Percentiles rank a stretch among this genome's conserved stretches.
Conservation (phyloP, 2,888 invertebrate genomes). For the Ophonus ardosiacus region DNA sequence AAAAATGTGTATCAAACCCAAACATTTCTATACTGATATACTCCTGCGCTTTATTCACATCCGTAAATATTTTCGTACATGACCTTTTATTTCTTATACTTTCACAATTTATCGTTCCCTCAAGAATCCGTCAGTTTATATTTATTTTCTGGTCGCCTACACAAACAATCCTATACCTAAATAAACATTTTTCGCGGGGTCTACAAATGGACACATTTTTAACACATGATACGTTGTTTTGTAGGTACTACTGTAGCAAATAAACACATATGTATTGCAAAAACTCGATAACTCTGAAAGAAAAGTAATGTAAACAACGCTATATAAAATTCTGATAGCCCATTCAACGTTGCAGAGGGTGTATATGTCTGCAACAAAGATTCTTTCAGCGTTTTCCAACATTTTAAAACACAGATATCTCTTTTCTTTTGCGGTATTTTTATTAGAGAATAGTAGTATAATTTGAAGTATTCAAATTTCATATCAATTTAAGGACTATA, state of each 20-base stretch:
- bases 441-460: neutral
- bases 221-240: slow-evolving; percentile 40
- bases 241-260: neutral
- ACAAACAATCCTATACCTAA: slow-evolving; percentile 34
- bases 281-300: slow-evolving; percentile 8
- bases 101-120: slow-evolving; percentile 45
- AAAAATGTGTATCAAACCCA: slow-evolving; percentile 29
- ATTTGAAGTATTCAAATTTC: too few species aligned
- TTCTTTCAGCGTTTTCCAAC: neutral
- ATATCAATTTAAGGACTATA: too few species aligned
- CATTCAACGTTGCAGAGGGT: neutral
- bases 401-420: neutral
- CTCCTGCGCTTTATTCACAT: slow-evolving; percentile 37
- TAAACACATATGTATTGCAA: slow-evolving; percentile 7
- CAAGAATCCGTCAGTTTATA: slow-evolving; percentile 39
- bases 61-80: slow-evolving; percentile 46
- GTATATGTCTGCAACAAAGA: neutral
- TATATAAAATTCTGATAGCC: neutral
- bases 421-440: neutral
- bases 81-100: slow-evolving; percentile 50
- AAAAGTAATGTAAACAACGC: neutral
- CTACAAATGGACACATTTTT: slow-evolving; percentile 44
- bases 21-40: slow-evolving; percentile 30
- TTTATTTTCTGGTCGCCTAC: slow-evolving; percentile 47
- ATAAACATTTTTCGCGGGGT: slow-evolving; percentile 34